Evolutionary conservation across 1,140 invertebrate species (phyloP).

Genomic region (Diorhabda elongata): DNA sequence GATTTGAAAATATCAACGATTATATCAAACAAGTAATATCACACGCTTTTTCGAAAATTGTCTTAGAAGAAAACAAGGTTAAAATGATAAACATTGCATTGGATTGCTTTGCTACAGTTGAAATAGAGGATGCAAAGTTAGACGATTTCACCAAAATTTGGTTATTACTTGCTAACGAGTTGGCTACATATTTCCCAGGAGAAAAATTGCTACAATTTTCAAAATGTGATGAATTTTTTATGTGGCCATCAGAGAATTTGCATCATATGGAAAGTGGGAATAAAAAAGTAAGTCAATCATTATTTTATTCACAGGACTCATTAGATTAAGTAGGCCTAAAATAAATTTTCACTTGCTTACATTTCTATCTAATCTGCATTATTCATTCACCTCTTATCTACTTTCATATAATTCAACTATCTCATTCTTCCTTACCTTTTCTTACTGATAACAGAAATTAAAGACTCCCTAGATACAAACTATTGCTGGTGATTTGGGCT

Average conservation of each 20-base stretch:
- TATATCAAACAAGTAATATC: constrained; percentile 8
- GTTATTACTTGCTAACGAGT: constrained; percentile 14
- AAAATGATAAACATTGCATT: constrained; percentile 12
- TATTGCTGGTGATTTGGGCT: too few species aligned
- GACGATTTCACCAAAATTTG: constrained; percentile 23
- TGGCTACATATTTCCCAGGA: constrained; percentile 9
- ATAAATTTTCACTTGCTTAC: too few species aligned
- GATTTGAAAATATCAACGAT: not conserved
- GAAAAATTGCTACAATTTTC: constrained; percentile 12
- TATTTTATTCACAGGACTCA: not conserved
- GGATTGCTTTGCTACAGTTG: constrained; percentile 11
- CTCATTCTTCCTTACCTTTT: too few species aligned
- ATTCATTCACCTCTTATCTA: too few species aligned
- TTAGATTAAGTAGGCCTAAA: too few species aligned
- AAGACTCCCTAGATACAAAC: too few species aligned
- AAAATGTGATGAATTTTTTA: constrained; percentile 19
- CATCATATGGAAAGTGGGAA: constrained; percentile 19
- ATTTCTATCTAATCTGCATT: too few species aligned
- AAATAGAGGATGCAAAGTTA: constrained; percentile 16
- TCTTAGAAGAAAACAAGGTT: constrained; percentile 11
- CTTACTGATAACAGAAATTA: too few species aligned
- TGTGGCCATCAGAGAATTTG: constrained; percentile 25
- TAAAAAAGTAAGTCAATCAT: constrained; percentile 17
- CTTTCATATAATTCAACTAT: too few species aligned
- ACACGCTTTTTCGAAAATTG: constrained; percentile 11